Conservation (phyloP, 1,140 invertebrate genomes). For the Amyelois transitella region DNA sequence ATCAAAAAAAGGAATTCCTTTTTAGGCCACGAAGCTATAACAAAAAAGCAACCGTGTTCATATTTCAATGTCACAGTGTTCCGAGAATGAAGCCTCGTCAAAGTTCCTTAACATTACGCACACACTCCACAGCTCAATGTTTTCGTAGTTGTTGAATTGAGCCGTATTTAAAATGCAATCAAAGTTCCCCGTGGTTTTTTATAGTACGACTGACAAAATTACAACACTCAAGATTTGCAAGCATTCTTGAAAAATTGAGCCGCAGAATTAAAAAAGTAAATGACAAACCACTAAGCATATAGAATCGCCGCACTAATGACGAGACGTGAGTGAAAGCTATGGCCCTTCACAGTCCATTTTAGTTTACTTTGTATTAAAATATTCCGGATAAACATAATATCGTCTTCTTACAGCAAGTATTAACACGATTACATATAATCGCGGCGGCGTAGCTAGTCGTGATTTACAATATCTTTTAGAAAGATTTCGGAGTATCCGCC, state of each 20-base stretch:
- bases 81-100: not conserved
- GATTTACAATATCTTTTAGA: conserved; percentile 10
- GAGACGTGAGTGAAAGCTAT: conserved; percentile 61
- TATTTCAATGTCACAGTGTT: not conserved
- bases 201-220: conserved; percentile 8
- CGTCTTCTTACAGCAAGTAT: conserved; percentile 17
- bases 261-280: conserved; percentile 23
- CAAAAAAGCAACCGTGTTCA: not conserved
- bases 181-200: not conserved
- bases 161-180: not conserved
- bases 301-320: conserved; percentile 43
- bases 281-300: conserved; percentile 32
- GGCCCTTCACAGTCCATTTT: conserved; percentile 28
- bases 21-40: not conserved
- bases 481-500: conserved; percentile 20
- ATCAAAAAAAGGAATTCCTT: not conserved
- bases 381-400: conserved; percentile 29
- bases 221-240: not conserved
- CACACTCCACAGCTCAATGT: no score
- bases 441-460: conserved; percentile 4
- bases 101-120: not conserved
- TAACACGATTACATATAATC: conserved; percentile 15
- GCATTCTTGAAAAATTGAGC: conserved; percentile 6
- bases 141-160: not conserved
- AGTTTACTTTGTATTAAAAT: conserved; percentile 44